A percentile compares a stretch with the other conserved stretches of the same genome.
Evolutionary conservation across 1,140 invertebrate genomes (phyloP).

Genomic region (Zaprionus davidi): DNA sequence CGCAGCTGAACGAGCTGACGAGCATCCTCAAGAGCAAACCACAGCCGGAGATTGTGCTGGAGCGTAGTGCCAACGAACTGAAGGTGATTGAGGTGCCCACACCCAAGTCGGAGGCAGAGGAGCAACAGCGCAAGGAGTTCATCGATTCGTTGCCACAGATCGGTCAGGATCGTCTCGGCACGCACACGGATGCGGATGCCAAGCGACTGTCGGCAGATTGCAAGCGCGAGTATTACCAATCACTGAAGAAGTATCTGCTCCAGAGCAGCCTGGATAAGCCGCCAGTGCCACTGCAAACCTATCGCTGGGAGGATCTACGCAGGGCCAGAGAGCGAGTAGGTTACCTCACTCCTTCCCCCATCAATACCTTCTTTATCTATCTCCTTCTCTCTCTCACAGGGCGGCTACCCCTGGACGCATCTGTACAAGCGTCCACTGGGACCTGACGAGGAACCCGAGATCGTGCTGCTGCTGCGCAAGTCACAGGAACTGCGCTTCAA

Average conservation of each 20-base stretch:
- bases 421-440: constrained; percentile 86
- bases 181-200: constrained; percentile 61
- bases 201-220: constrained; percentile 76
- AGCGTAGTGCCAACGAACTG: constrained; percentile 52
- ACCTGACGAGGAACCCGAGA: constrained; percentile 85
- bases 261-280: constrained; percentile 84
- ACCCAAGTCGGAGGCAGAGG: constrained; percentile 72
- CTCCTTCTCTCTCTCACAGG: constrained; percentile 64
- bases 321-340: constrained; percentile 85
- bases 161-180: constrained; percentile 48
- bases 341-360: not conserved
- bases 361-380: not conserved
- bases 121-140: constrained; percentile 71
- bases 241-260: constrained; percentile 79
- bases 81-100: constrained; percentile 76
- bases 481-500: constrained; percentile 80
- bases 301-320: constrained; percentile 90
- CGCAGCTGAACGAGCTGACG: constrained; percentile 76
- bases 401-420: constrained; percentile 90
- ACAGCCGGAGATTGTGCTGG: constrained; percentile 62
- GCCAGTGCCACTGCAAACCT: constrained; percentile 88
- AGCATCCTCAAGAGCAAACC: constrained; percentile 74
- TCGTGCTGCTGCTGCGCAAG: constrained; percentile 78
- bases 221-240: constrained; percentile 82
- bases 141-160: constrained; percentile 80